Evolutionary conservation across 2,113 vertebrate genomes (phyloP), one percentile per base, ranked within the genome.

Genomic region (Orcinus orca): DNA sequence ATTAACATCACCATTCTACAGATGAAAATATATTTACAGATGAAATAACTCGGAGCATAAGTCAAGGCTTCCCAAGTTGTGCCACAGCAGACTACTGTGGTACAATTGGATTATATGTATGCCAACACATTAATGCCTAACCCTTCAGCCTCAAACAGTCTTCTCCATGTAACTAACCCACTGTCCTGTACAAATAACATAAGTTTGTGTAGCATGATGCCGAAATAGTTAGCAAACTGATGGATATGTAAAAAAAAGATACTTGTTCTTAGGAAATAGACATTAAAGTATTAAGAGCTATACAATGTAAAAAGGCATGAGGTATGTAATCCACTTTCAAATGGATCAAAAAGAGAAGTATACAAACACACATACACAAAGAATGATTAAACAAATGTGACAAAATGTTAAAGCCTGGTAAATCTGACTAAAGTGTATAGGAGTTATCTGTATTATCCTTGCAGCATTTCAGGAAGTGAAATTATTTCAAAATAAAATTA

Each of bases 401-500:
- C 23, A 92, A 73, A 90, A 93, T 73, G 31, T 73, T 86, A 80
- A 93, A 90, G 94, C 58, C 6, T 70, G 31, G 25, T 73, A 55
- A 71, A 65, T 84, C 21, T 81, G 6, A 93, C 25, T 84, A 47
- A 79, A 84, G 18, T 36, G 17, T 79, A 60, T 1, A 55, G 10
- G 62, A 88, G 29, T 93, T 68, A 88, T 47, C 20, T 82, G 12
- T 50, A 95, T 18, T 67, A 81, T 50, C 81, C 68, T 81, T 47
- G 2, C 2, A 55, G 44, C 23, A 81, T 38, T 93, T 93, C 73
- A 85, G 23, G n/a, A 81, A 68, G 47, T 79, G 62, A 85, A 86
- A 89, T 74, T 95, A 85, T 55, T 90, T 93, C 47, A 93, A 82
- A 95, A 80, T 50, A 84, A 77, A 95, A 21, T 74, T 80, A 60